These are phyloP conservation scores for Pachypsylla venusta DNA, from an alignment of 1,140 invertebrate species.

Conservation along the genomic window DNA sequence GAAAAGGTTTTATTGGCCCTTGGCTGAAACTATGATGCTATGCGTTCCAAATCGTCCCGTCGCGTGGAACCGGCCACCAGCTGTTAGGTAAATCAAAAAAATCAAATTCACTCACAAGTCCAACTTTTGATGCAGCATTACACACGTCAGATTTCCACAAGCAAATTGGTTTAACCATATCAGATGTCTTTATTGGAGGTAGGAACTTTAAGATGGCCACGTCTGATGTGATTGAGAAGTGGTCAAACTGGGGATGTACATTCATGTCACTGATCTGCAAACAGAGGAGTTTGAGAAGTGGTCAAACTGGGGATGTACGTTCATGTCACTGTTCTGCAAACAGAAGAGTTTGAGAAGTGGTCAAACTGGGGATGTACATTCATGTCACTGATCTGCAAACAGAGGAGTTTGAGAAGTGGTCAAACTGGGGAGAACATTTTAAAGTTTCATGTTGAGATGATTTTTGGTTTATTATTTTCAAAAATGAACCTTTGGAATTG, in stretches of 20 bases:
- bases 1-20: too few relatives aligned
- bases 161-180: background rate
- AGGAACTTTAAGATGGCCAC: background rate
- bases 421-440: background rate
- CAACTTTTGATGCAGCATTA: too few relatives aligned
- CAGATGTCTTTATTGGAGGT: background rate
- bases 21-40: too few relatives aligned
- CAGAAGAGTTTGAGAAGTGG: background rate
- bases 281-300: background rate
- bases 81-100: too few relatives aligned
- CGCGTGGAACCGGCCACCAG: too few relatives aligned
- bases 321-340: too few relatives aligned
- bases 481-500: too few relatives aligned
- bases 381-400: background rate
- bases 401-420: background rate
- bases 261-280: background rate
- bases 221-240: conserved; percentile 5
- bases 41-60: too few relatives aligned
- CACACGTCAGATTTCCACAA: background rate
- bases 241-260: background rate
- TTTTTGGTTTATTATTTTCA: too few relatives aligned
- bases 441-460: too few relatives aligned
- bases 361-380: background rate
- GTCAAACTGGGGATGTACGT: background rate
- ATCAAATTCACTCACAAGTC: too few relatives aligned